phyloP scores from a whole-genome alignment of 2,113 vertebrate genomes.

The Pseudopodoces humilis region DNA sequence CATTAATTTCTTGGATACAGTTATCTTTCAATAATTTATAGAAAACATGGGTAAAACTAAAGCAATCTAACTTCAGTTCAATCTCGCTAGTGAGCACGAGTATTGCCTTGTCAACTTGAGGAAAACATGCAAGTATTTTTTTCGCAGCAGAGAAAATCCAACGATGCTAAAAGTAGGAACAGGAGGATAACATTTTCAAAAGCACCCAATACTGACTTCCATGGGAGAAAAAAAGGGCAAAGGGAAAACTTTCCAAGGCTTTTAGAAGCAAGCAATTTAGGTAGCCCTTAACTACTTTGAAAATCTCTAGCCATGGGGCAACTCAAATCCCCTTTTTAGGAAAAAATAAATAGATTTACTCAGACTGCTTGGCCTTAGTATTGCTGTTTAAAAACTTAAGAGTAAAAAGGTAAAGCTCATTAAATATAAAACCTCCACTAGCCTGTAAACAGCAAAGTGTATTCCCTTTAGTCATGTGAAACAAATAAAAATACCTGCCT shows the following conservation, averaged over 20 bases:
- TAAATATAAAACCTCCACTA: neutral
- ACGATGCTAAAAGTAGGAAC: neutral
- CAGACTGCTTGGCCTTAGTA: neutral
- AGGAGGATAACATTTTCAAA: neutral
- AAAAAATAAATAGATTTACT: neutral
- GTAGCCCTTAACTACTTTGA: neutral
- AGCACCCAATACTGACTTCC: neutral
- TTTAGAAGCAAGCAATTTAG: neutral
- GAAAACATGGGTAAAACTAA: neutral
- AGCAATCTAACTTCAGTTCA: neutral
- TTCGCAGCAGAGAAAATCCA: neutral
- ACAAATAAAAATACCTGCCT: neutral
- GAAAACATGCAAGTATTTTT: neutral
- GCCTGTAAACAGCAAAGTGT: neutral
- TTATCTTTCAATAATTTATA: constrained; percentile 2
- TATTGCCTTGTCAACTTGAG: neutral
- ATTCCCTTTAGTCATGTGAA: neutral
- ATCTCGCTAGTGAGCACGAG: neutral
- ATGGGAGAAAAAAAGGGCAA: neutral
- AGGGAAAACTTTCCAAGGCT: neutral
- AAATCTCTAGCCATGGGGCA: neutral
- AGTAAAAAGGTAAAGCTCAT: neutral
- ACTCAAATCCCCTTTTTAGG: neutral
- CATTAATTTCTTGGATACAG: neutral
- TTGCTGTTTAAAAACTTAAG: neutral